Percentiles rank a stretch among this genome's conserved stretches.
These are phyloP conservation scores for Smutsia temminckii DNA, from an alignment of 2,797 vertebrate species.

Conservation along the genomic window DNA sequence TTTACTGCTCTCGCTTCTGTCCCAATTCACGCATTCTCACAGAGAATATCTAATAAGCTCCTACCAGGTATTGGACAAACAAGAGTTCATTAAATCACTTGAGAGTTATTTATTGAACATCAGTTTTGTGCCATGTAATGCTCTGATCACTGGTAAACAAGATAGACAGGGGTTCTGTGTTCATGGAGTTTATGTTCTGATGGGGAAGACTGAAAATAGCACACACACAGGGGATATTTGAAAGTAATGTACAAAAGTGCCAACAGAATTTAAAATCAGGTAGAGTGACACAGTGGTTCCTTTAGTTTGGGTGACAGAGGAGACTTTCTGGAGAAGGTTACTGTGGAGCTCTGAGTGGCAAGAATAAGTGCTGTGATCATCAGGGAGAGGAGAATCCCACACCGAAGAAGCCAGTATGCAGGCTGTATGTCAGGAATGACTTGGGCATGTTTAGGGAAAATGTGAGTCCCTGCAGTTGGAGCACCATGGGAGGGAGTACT, in stretches of 20 bases:
- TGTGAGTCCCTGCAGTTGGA: background rate
- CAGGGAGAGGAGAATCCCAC: background rate
- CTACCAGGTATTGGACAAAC: background rate
- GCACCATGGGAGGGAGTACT: fast-evolving
- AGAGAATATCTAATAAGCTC: background rate
- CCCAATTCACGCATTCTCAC: background rate
- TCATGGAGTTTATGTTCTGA: background rate
- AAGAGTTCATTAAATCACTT: background rate
- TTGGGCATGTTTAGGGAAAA: background rate
- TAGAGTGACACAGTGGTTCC: background rate
- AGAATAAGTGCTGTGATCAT: background rate
- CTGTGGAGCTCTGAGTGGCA: background rate
- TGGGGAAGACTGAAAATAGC: background rate
- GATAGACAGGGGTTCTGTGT: background rate
- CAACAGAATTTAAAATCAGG: background rate
- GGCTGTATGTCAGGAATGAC: background rate
- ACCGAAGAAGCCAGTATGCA: background rate
- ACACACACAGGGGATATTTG: background rate
- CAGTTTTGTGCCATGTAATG: background rate
- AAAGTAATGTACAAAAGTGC: background rate
- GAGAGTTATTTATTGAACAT: background rate
- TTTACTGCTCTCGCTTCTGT: background rate
- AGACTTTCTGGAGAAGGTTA: background rate
- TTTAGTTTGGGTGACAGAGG: background rate
- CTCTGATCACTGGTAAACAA: background rate